Evolutionary conservation across 2,797 vertebrate species (phyloP).

Genomic region (Siniperca undulata): DNA sequence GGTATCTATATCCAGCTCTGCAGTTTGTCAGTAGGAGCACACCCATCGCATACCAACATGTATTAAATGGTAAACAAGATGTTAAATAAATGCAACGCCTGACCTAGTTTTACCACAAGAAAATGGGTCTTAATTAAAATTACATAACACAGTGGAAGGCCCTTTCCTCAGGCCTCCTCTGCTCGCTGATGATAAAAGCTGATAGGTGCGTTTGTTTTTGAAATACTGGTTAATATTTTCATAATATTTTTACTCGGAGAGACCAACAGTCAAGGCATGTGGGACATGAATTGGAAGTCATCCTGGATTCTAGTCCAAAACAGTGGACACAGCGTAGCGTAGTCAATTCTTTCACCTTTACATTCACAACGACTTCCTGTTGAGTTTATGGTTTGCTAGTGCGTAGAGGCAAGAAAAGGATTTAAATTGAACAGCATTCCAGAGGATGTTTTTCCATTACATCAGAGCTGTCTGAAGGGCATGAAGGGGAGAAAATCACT

Average conservation of each 20-base stretch:
- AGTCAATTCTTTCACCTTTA: slow-evolving; percentile 31
- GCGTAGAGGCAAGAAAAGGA: slow-evolving; percentile 16
- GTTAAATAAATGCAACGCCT: slow-evolving; percentile 12
- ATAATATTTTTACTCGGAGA: slow-evolving; percentile 60
- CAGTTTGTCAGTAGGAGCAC: slow-evolving; percentile 37
- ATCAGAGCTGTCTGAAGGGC: slow-evolving; percentile 27
- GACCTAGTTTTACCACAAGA: slow-evolving; percentile 39
- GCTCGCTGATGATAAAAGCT: slow-evolving; percentile 51
- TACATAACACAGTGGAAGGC: slow-evolving; percentile 48
- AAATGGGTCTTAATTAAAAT: slow-evolving; percentile 30
- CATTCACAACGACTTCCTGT: slow-evolving; percentile 4
- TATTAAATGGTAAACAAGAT: slow-evolving; percentile 29
- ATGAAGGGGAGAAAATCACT: slow-evolving; percentile 18
- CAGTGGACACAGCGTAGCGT: rapidly evolving
- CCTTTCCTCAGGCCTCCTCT: slow-evolving; percentile 29
- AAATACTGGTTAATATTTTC: slow-evolving; percentile 57
- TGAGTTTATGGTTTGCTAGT: neutral
- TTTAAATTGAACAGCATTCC: slow-evolving; percentile 61
- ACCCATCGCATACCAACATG: slow-evolving; percentile 15
- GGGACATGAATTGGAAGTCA: slow-evolving; percentile 29
- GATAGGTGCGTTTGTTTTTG: slow-evolving; percentile 62
- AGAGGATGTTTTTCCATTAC: slow-evolving; percentile 63
- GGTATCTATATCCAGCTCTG: slow-evolving; percentile 41
- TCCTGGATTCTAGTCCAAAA: slow-evolving; percentile 19
- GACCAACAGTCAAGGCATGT: slow-evolving; percentile 34